phyloP scores from a whole-genome alignment of 2,888 invertebrate species.

The Mesoligia furuncula region DNA sequence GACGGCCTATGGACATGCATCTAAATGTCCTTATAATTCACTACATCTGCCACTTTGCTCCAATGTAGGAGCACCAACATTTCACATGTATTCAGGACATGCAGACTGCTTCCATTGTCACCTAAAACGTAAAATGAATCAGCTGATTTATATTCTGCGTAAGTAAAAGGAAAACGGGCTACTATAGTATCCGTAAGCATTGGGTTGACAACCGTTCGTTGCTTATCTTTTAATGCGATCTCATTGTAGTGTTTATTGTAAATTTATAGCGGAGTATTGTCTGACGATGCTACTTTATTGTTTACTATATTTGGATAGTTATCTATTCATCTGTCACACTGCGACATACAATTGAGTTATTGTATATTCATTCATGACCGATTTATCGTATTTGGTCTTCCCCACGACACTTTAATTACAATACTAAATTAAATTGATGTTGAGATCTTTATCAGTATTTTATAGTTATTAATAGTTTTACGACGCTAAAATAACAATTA shows the following conservation, averaged over 20 bases:
- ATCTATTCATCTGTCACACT: slow-evolving; percentile 57
- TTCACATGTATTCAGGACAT: slow-evolving; percentile 53
- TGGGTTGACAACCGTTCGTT: slow-evolving; percentile 25
- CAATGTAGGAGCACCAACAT: slow-evolving; percentile 68
- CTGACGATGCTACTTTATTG: slow-evolving; percentile 47
- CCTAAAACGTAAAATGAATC: slow-evolving; percentile 47
- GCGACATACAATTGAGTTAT: slow-evolving; percentile 51
- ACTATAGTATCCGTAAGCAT: slow-evolving; percentile 26
- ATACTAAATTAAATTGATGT: slow-evolving; percentile 23
- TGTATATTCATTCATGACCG: slow-evolving; percentile 47
- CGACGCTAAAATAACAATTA: slow-evolving; percentile 17
- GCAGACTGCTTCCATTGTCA: slow-evolving; percentile 41
- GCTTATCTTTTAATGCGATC: slow-evolving; percentile 62
- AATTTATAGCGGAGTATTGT: slow-evolving; percentile 59
- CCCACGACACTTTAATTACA: slow-evolving; percentile 18
- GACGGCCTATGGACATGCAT: slow-evolving; percentile 79
- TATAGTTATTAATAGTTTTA: slow-evolving; percentile 1
- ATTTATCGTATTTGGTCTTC: slow-evolving; percentile 35
- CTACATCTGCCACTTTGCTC: slow-evolving; percentile 84
- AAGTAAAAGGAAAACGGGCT: slow-evolving; percentile 55
- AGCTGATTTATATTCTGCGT: slow-evolving; percentile 50
- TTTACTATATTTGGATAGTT: slow-evolving; percentile 54
- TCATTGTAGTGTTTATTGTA: slow-evolving; percentile 54
- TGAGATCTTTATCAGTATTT: slow-evolving; percentile 16
- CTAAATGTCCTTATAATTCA: slow-evolving; percentile 88